Evolutionary conservation across 2,797 vertebrate species (phyloP), one percentile per base, ranked within the genome.

Genomic region (Hemibagrus guttatus): DNA sequence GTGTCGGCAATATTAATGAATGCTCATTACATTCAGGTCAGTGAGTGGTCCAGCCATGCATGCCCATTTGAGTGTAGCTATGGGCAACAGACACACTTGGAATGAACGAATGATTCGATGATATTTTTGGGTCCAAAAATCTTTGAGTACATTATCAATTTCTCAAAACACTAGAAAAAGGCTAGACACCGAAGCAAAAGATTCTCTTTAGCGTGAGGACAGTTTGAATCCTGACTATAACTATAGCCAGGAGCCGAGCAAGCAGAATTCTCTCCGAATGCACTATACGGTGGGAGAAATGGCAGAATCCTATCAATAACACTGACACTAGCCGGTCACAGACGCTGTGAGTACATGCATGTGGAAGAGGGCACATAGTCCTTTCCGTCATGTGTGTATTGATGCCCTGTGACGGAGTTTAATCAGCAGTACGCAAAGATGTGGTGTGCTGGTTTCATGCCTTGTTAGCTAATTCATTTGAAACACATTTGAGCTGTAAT

Each of bases 1-100:
- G 76, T 35, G 31, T n/a, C n/a, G 76, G 52, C 76, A 85, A 63
- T 84, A 71, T 84, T 72, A 81, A 86, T 86, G 85, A 86, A 81
- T 42, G 54, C 26, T 80, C 74, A 35, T 56, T 86, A 69, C 78
- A 46, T 83, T 71, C 81, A 71, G 81, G 64, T 83, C 81, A 83
- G 81, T 71, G 66, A 83, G 49, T 56, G 81, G 81, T 71, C 66
- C 81, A 68, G 23, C 46, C 64, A 56, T 81, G 76, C 54, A 61
- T 56, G 39, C 35, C 42, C 42, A 23, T n/a, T 61, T 69, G 52
- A 71, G 52, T 26, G 84, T 80, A 58, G 54, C 84, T 85, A 56
- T 42, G 31, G 49, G 63, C 28, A 79, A 85, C 59, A 39, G 59
- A 64, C 11, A 66, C 42, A 75, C 39, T 49, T 84, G 21, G 23